Base-by-base conservation (phyloP, 2,113 vertebrate species). In the Polypterus bichir region DNA sequence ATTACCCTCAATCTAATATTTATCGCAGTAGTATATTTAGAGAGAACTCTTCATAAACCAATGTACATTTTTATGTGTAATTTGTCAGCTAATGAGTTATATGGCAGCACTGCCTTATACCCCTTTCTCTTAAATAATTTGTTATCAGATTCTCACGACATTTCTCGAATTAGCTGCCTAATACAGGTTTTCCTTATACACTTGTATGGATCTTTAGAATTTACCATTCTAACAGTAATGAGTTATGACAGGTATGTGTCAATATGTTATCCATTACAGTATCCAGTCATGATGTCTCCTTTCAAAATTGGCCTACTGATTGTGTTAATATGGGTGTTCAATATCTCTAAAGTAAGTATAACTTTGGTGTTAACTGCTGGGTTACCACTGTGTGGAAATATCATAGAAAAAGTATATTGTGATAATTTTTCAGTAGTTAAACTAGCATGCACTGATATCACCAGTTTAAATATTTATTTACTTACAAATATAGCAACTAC, bases 41-140 rank as follows among this genome's bases (percentile, higher is more conserved):
- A 60, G 3, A 60, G 27, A 4, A 60, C 9, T 48, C 59, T 60
- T 46, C 59, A 44, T 7, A 44, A 60, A 45, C 59, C 59, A n/a
- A 60, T 60, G 59, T 60, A 60, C 10, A 2, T 27, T 48, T 47
- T 60, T 44, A 6, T 60, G 46, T 60, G 45, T 45, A 60, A 45
- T 60, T 48, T 60, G 46, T 9, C 59, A 46, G 8, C 10, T 9
- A 60, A 60, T 60, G 59, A 5, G 5, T 10, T 59, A 10, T 47
- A 47, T 48, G 59, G 59, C 9, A 59, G 45, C 45, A 47, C 6
- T 27, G 27, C 27, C 27, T 27, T 27, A 27, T 27, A 27, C 27
- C 27, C 27, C 27, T 27, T 27, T 27, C 27, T 27, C 27, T 27
- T 27, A 27, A 27, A 27, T 27, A 48, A 59, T 48, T 8, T 59